These are phyloP conservation scores for Neosilurus mollespiculum DNA, from an alignment of 2,797 vertebrate species.

Conservation along the genomic window DNA sequence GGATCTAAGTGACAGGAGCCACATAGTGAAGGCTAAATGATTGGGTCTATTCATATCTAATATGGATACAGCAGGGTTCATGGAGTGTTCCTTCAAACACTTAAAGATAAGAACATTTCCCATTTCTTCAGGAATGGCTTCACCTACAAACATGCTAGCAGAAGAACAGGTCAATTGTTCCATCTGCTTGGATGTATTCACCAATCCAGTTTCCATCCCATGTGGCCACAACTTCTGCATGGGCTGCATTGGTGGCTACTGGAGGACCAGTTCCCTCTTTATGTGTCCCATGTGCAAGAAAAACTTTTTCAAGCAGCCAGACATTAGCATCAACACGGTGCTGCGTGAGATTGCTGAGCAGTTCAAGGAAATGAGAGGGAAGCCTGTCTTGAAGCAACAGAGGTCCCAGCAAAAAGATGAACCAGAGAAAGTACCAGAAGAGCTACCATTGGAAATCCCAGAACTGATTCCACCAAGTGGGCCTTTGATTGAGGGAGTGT, in stretches of 20 bases:
- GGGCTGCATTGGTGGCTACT: conserved; percentile 77
- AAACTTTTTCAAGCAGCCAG: conserved; percentile 73
- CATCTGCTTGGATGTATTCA: conserved; percentile 81
- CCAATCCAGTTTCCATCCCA: conserved; percentile 78
- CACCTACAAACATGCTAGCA: conserved; percentile 69
- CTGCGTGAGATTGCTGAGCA: conserved; percentile 78
- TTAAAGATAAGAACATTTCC: conserved; percentile 58
- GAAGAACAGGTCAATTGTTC: conserved; percentile 83
- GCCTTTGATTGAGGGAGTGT: conserved; percentile 65
- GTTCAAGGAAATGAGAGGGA: conserved; percentile 73
- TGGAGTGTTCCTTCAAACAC: too few relatives aligned
- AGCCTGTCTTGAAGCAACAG: conserved; percentile 58
- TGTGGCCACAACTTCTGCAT: conserved; percentile 83
- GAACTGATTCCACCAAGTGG: conserved; percentile 30
- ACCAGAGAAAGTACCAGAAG: conserved; percentile 44
- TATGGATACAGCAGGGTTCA: too few relatives aligned
- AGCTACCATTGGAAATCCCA: conserved; percentile 40
- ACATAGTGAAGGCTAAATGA: too few relatives aligned
- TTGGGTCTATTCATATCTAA: too few relatives aligned
- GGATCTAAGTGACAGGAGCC: too few relatives aligned
- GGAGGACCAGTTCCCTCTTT: conserved; percentile 71
- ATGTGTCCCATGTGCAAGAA: conserved; percentile 83
- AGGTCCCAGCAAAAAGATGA: conserved; percentile 40
- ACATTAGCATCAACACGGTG: conserved; percentile 78
- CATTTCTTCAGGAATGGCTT: conserved; percentile 75